Base-by-base conservation (phyloP, 2,888 invertebrate species). In the Ptilodon capucinus region DNA sequence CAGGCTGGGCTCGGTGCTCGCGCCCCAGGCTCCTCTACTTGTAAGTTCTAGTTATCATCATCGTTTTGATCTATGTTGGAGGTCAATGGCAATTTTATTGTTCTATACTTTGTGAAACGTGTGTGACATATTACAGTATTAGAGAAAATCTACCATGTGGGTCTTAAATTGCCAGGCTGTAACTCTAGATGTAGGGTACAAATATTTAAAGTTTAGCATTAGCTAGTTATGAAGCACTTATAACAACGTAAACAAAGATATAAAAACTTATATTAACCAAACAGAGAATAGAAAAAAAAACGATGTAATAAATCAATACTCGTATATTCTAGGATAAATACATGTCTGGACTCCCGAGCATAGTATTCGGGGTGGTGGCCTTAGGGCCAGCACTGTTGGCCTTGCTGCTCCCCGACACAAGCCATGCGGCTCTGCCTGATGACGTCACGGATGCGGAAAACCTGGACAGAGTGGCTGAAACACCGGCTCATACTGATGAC, bases 11-110 rank as follows among this genome's bases (percentile, higher is more conserved):
- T 92, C 94, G 0, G 93, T 94, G 75, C 73, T 94, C 8, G 93
- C 94, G 2, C 94, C 94, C 4, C 94, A 94, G 70, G 91, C 93
- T 9, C 94, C 94, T 2, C 76, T 94, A 41, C 71, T 95, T 84
- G 94, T 19, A 11, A 36, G 36, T 17, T n/a, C 5, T 36, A 18
- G 4, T 4, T 4, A 35, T 16, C 9, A n/a, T 14, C 16, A 3
- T 34, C 8, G 34, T 13, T 3, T 34, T 16, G 2, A 14, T 5
- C 14, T 14, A 11, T 1, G 6, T 8, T 34, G 34, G 34, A 14
- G 7, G 9, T 34, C n/a, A n/a, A n/a, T n/a, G n/a, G n/a, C n/a
- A n/a, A n/a, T n/a, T n/a, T n/a, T n/a, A n/a, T n/a, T n/a, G n/a
- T n/a, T n/a, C n/a, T n/a, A n/a, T n/a, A n/a, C n/a, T n/a, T n/a